phyloP scores from a whole-genome alignment of 2,888 invertebrate species.

The Scelioninae gen. 1 region DNA sequence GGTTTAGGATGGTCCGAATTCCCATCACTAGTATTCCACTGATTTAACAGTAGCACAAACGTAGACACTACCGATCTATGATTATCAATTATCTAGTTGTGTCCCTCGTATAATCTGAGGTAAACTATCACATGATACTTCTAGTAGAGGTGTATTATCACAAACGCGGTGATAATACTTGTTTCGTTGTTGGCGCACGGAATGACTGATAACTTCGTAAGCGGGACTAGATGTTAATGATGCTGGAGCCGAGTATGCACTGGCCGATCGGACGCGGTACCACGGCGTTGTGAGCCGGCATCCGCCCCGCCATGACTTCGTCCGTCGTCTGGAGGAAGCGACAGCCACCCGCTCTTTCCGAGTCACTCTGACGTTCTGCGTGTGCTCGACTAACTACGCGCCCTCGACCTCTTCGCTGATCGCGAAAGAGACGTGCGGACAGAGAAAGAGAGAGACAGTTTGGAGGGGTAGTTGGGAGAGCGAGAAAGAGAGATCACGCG shows the following conservation, averaged over 20 bases:
- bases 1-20: conserved; percentile 23
- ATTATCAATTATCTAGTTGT: not conserved
- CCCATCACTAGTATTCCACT: conserved; percentile 38
- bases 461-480: not conserved
- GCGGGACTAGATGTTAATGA: conserved; percentile 9
- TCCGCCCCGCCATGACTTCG: conserved; percentile 75
- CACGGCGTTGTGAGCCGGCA: conserved; percentile 74
- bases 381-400: conserved; percentile 75
- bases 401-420: conserved; percentile 69
- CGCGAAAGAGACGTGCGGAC: conserved; percentile 17
- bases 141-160: no score
- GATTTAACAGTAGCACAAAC: no score
- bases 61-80: no score
- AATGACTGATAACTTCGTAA: no score
- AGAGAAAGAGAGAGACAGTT: conserved; percentile 5
- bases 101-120: no score
- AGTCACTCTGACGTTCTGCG: conserved; percentile 81
- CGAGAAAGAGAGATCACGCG: conserved; percentile 29
- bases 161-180: no score
- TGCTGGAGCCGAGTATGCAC: conserved; percentile 45
- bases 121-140: no score
- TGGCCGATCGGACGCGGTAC: conserved; percentile 74
- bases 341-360: conserved; percentile 78
- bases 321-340: conserved; percentile 62
- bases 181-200: no score